Conservation (phyloP, 1,140 invertebrate genomes). For the Pseudomyrmex flavicornis region DNA sequence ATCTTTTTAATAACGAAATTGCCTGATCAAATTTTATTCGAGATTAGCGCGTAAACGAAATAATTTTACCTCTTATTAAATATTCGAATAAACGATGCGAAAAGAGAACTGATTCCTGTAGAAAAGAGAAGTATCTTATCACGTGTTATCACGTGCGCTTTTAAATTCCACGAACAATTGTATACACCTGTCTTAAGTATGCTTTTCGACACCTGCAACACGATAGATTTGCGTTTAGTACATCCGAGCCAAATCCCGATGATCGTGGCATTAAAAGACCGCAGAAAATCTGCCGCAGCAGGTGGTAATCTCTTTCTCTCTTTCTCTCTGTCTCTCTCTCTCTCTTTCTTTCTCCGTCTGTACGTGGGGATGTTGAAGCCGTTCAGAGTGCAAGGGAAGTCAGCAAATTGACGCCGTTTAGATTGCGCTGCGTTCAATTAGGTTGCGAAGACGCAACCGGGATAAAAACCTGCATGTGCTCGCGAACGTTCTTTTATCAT, state of each 20-base stretch:
- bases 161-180: background rate
- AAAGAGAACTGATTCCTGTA: too few species aligned
- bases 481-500: conserved; percentile 36
- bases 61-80: background rate
- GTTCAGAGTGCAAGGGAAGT: conserved; percentile 41
- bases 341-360: background rate
- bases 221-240: conserved; percentile 29
- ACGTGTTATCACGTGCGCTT: background rate
- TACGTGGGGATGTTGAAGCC: conserved; percentile 37
- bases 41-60: background rate
- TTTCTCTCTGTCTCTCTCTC: conserved; percentile 11
- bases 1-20: background rate
- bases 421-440: conserved; percentile 76
- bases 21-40: background rate
- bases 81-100: background rate
- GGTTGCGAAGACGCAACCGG: conserved; percentile 54
- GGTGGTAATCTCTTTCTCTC: conserved; percentile 45
- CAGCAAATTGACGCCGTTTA: conserved; percentile 76
- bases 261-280: conserved; percentile 63
- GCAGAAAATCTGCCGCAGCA: conserved; percentile 63
- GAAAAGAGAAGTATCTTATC: background rate
- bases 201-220: conserved; percentile 4
- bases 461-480: conserved; percentile 60
- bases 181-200: conserved; percentile 8
- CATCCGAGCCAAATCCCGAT: conserved; percentile 41